Conservation (phyloP, 2,888 invertebrate species). For the Saturnia japonica region DNA sequence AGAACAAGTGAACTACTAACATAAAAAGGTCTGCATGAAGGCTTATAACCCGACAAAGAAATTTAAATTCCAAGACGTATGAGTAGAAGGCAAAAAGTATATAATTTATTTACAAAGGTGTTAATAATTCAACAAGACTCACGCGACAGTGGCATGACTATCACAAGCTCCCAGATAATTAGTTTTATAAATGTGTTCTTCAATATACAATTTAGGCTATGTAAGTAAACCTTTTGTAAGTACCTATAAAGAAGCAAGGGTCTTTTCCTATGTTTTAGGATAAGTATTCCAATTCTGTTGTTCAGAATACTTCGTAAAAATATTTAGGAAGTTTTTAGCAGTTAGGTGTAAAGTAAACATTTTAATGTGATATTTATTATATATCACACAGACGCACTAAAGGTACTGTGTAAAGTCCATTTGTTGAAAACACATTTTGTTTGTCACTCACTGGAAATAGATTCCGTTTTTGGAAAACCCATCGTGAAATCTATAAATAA, state of each 20-base stretch:
- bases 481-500: constrained; percentile 4
- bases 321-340: neutral
- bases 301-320: neutral
- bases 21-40: neutral
- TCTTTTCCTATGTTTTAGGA: neutral
- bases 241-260: neutral
- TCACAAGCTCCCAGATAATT: neutral
- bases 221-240: neutral
- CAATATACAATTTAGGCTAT: neutral
- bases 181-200: neutral
- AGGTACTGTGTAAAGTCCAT: neutral
- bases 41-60: neutral
- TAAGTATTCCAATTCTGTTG: neutral
- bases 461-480: neutral
- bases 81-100: neutral
- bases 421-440: neutral
- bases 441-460: constrained; percentile 2
- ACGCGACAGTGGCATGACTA: neutral
- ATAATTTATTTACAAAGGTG: neutral
- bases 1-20: neutral
- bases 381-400: neutral
- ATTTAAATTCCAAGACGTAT: neutral
- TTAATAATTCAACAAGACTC: neutral
- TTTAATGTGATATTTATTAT: neutral
- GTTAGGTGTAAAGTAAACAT: neutral